These are phyloP conservation scores for Aethes cnicana DNA, from an alignment of 2,888 invertebrate species.

Conservation along the genomic window DNA sequence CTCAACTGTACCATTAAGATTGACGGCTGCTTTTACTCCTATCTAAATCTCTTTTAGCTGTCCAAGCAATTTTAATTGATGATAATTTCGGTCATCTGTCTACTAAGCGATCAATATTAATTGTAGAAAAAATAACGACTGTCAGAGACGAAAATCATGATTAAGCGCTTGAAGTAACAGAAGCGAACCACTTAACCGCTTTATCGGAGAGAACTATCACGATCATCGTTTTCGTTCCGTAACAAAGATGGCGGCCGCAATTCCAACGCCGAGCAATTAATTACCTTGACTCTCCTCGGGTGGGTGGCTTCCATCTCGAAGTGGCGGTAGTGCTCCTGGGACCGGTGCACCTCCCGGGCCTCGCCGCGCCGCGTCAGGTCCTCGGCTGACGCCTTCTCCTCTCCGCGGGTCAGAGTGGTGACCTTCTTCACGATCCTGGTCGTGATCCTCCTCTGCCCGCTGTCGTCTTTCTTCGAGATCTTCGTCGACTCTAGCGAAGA, in stretches of 20 bases:
- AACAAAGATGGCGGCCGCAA: slow-evolving; percentile 15
- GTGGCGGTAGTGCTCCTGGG: slow-evolving; percentile 82
- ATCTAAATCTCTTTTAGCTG: slow-evolving; percentile 7
- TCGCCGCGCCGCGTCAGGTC: slow-evolving; percentile 84
- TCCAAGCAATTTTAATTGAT: too few relatives aligned
- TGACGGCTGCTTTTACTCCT: slow-evolving; percentile 17
- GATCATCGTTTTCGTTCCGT: slow-evolving; percentile 17
- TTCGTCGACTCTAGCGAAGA: slow-evolving; percentile 92
- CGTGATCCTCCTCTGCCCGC: slow-evolving; percentile 91
- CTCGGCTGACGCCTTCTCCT: slow-evolving; percentile 89
- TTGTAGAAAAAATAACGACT: neutral
- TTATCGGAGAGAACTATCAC: slow-evolving; percentile 10
- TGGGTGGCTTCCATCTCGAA: slow-evolving; percentile 82
- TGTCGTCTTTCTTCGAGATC: slow-evolving; percentile 89
- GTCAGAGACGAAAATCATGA: slow-evolving; percentile 7
- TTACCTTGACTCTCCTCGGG: slow-evolving; percentile 90
- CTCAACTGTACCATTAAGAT: slow-evolving; percentile 16
- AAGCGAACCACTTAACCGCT: slow-evolving; percentile 20
- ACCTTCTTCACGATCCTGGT: slow-evolving; percentile 94
- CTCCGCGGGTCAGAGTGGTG: slow-evolving; percentile 92
- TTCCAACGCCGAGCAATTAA: slow-evolving; percentile 28
- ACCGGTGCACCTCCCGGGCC: slow-evolving; percentile 78
- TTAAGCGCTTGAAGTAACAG: slow-evolving; percentile 5
- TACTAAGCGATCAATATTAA: too few relatives aligned
- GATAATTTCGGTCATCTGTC: too few relatives aligned